Conservation (phyloP, 2,888 invertebrate genomes). For the Mechanitis messenoides region DNA sequence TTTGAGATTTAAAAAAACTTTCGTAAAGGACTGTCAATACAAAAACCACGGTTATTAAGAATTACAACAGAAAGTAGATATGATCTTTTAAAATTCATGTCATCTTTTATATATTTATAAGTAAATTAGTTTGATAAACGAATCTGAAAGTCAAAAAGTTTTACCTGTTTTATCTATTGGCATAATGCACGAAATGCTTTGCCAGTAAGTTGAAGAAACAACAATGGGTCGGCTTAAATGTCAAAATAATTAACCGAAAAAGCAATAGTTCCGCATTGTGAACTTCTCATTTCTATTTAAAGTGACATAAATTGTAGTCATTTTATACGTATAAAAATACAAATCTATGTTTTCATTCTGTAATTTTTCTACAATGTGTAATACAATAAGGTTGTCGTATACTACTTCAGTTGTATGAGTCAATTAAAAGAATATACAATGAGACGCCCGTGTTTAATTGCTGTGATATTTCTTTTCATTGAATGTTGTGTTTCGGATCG, state of each 20-base stretch:
- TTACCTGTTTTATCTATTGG: too few relatives aligned
- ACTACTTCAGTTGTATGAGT: conserved; percentile 31
- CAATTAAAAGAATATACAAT: conserved; percentile 52
- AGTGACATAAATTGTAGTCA: neutral
- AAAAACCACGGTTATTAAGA: neutral
- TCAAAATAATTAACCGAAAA: conserved; percentile 21
- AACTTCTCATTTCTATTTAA: conserved; percentile 18
- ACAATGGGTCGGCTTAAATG: conserved; percentile 6
- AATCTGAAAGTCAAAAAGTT: too few relatives aligned
- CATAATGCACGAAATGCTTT: too few relatives aligned
- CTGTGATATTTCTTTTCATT: conserved; percentile 35
- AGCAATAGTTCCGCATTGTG: conserved; percentile 18
- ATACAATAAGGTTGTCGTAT: conserved; percentile 5
- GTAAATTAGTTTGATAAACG: too few relatives aligned
- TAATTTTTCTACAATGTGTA: conserved; percentile 2
- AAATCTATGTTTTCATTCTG: neutral
- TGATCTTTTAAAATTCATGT: too few relatives aligned
- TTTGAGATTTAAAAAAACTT: neutral
- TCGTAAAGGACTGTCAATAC: neutral
- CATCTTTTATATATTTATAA: too few relatives aligned
- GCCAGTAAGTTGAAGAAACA: neutral
- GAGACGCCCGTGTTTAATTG: conserved; percentile 40
- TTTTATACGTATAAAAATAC: neutral
- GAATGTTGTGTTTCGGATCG: conserved; percentile 45
- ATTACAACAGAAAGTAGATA: too few relatives aligned